Percentiles rank a stretch among this genome's conserved stretches.
Evolutionary conservation across 2,113 vertebrate genomes (phyloP).

Genomic region (Brachyhypopomus occidentalis): DNA sequence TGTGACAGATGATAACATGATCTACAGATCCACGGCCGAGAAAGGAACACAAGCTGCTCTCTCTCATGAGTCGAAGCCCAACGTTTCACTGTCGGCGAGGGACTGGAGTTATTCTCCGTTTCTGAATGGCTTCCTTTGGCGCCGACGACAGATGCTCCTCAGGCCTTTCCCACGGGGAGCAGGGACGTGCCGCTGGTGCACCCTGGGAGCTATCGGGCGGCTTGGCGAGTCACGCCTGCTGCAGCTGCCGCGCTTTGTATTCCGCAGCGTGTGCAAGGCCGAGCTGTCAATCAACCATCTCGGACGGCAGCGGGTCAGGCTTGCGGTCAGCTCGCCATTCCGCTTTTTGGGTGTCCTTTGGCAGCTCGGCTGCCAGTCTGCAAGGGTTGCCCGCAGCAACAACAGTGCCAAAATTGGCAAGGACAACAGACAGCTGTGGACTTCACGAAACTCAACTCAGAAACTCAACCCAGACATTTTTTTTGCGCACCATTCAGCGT

Average conservation of each 20-base stretch:
- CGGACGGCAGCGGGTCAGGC: constrained; percentile 31
- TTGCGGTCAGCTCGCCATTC: constrained; percentile 38
- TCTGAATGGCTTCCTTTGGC: constrained; percentile 17
- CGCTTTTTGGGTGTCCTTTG: constrained; percentile 19
- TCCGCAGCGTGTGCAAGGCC: constrained; percentile 46
- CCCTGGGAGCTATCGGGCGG: neutral
- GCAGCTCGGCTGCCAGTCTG: constrained; percentile 6
- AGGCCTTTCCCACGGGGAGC: constrained; percentile 17
- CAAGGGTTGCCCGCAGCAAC: neutral
- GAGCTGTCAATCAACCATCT: constrained; percentile 37
- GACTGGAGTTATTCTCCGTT: constrained; percentile 3
- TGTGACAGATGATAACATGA: neutral
- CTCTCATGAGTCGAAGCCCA: neutral
- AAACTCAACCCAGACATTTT: no score
- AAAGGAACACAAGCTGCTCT: neutral
- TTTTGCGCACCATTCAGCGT: neutral
- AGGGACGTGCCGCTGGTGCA: neutral
- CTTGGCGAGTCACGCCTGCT: constrained; percentile 29
- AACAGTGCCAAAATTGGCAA: constrained; percentile 20
- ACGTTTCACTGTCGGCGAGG: neutral
- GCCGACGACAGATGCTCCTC: constrained; percentile 21
- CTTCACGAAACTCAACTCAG: neutral
- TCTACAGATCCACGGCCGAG: neutral
- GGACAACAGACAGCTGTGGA: neutral
- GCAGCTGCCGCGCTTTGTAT: constrained; percentile 39